Evolutionary conservation across 1,140 invertebrate species (phyloP).

Genomic region (Drosophila azteca): DNA sequence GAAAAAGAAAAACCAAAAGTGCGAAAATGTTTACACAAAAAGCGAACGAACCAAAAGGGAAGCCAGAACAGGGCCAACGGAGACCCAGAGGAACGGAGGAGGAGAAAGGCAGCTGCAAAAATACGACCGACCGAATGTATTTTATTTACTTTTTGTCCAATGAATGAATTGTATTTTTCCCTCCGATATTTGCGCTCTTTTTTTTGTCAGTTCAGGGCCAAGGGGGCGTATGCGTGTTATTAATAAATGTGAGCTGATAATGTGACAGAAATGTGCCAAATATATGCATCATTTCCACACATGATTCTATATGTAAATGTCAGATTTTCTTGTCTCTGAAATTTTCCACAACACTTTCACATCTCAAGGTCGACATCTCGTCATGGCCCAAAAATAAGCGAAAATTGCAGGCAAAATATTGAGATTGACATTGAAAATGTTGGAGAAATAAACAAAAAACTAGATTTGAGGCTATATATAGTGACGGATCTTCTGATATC

Average conservation of each 20-base stretch:
- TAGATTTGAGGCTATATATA: no score
- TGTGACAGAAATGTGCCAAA: constrained; percentile 55
- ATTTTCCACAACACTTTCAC: constrained; percentile 29
- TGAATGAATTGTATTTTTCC: constrained; percentile 49
- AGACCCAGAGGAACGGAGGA: no score
- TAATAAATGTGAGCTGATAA: constrained; percentile 36
- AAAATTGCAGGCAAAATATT: no score
- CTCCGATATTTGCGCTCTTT: constrained; percentile 1
- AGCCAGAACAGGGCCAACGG: constrained; percentile 3
- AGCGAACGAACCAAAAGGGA: neutral
- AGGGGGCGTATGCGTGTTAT: constrained; percentile 48
- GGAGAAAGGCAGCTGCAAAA: constrained; percentile 56
- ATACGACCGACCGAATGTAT: constrained; percentile 34
- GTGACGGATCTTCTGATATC: no score
- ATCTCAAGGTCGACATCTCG: constrained; percentile 30
- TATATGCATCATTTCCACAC: constrained; percentile 9
- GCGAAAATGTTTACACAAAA: constrained; percentile 61
- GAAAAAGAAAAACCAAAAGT: constrained; percentile 50
- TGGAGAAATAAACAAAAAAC: no score
- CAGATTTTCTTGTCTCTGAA: constrained; percentile 12
- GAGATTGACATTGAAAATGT: no score
- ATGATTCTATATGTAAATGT: constrained; percentile 3
- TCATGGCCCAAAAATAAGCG: constrained; percentile 33
- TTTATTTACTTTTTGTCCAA: constrained; percentile 56
- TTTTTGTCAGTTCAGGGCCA: constrained; percentile 41